Evolutionary conservation across 2,113 vertebrate species (phyloP).

Genomic region (Microcebus jonahi): DNA sequence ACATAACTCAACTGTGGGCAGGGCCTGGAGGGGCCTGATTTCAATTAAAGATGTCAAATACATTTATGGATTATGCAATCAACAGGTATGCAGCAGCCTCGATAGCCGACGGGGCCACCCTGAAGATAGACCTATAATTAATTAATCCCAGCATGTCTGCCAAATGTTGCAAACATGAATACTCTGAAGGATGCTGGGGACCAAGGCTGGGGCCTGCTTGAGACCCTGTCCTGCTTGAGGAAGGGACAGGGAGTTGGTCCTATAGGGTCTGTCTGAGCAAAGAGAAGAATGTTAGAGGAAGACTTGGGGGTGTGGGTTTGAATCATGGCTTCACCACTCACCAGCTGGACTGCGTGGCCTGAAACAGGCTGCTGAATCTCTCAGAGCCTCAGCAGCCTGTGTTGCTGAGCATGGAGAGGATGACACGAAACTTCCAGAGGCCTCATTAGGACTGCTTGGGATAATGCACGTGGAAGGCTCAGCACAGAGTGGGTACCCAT

Average conservation of each 20-base stretch:
- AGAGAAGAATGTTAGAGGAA: conserved; percentile 7
- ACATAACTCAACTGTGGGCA: conserved; percentile 71
- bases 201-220: background rate
- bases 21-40: conserved; percentile 70
- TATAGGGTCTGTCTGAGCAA: background rate
- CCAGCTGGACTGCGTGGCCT: background rate
- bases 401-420: background rate
- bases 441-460: background rate
- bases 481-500: background rate
- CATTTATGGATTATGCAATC: conserved; percentile 78
- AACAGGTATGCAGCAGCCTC: conserved; percentile 70
- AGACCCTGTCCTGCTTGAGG: background rate
- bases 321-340: background rate
- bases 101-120: conserved; percentile 73
- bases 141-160: conserved; percentile 77
- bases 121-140: conserved; percentile 77
- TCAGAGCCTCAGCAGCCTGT: background rate
- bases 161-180: conserved; percentile 64
- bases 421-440: background rate
- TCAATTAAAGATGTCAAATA: conserved; percentile 78
- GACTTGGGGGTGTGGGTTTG: background rate
- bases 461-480: background rate
- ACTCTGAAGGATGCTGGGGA: conserved; percentile 14
- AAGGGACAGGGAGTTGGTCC: background rate
- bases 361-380: background rate